Evolutionary conservation across 2,113 vertebrate species (phyloP).

Genomic region (Lagopus muta): DNA sequence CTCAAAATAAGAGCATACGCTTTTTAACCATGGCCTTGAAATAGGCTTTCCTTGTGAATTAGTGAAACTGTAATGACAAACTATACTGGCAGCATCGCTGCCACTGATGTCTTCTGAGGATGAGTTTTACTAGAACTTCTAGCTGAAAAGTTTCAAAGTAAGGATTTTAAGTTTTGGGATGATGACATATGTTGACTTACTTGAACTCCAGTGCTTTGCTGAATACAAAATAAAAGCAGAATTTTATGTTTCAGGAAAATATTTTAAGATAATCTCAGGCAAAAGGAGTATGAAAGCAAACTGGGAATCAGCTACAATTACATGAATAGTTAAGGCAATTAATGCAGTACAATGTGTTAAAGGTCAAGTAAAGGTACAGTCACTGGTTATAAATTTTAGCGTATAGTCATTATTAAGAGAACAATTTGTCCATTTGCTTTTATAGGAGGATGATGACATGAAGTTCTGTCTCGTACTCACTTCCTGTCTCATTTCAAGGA

Average conservation of each 20-base stretch:
- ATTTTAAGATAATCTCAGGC: constrained; percentile 31
- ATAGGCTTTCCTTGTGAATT: constrained; percentile 47
- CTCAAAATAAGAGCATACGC: constrained; percentile 58
- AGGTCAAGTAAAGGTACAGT: constrained; percentile 58
- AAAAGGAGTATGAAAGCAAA: constrained; percentile 46
- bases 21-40: constrained; percentile 66
- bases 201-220: constrained; percentile 53
- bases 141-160: constrained; percentile 46
- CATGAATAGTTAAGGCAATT: constrained; percentile 43
- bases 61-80: constrained; percentile 51
- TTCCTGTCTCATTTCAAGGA: constrained; percentile 56
- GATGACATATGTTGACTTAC: constrained; percentile 31
- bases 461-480: constrained; percentile 44
- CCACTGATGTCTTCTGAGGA: constrained; percentile 45
- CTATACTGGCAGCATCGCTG: neutral
- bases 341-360: constrained; percentile 56
- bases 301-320: constrained; percentile 12
- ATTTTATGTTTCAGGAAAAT: constrained; percentile 59
- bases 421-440: constrained; percentile 62
- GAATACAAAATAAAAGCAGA: constrained; percentile 40
- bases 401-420: constrained; percentile 37
- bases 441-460: constrained; percentile 43
- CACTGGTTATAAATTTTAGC: constrained; percentile 44
- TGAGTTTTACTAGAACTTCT: constrained; percentile 64
- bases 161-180: constrained; percentile 55